Conservation (phyloP, 2,888 invertebrate genomes). For the Netelia virgata region DNA sequence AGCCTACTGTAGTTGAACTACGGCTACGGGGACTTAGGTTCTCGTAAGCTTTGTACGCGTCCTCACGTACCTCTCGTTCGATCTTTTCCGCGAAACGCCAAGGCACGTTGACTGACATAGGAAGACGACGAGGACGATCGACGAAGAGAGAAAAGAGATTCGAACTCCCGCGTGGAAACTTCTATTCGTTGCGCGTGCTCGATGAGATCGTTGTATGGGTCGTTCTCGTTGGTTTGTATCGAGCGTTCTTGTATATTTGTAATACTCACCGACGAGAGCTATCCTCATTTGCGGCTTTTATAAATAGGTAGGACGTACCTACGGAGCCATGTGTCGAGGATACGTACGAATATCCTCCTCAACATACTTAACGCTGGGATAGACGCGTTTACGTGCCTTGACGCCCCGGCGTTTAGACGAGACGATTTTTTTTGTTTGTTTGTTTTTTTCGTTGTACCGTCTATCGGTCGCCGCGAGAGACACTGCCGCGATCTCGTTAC, state of each 20-base stretch:
- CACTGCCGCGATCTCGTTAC: constrained; percentile 62
- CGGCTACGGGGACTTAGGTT: constrained; percentile 20
- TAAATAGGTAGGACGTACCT: background rate
- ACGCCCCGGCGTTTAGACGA: constrained; percentile 69
- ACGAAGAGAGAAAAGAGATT: constrained; percentile 62
- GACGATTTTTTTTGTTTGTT: constrained; percentile 73
- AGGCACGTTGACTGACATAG: constrained; percentile 77
- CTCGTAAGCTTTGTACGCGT: constrained; percentile 76
- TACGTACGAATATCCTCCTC: too few relatives aligned
- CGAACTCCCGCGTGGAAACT: constrained; percentile 48
- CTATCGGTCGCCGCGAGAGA: constrained; percentile 42
- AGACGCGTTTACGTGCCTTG: constrained; percentile 63
- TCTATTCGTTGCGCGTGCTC: constrained; percentile 78
- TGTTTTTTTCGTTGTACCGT: constrained; percentile 40
- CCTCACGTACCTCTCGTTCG: constrained; percentile 81
- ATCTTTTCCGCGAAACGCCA: constrained; percentile 81
- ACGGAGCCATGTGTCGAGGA: too few relatives aligned
- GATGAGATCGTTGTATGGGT: constrained; percentile 39
- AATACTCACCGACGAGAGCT: constrained; percentile 9
- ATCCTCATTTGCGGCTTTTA: constrained; percentile 61
- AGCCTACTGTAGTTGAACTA: constrained; percentile 34
- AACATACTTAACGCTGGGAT: constrained; percentile 37
- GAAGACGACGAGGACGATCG: constrained; percentile 63
- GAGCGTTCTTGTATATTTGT: constrained; percentile 10
- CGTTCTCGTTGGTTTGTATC: background rate